A percentile compares a stretch with the other conserved stretches of the same genome.
Conservation (phyloP, 2,113 vertebrate species). For the Patagioenas fasciata region DNA sequence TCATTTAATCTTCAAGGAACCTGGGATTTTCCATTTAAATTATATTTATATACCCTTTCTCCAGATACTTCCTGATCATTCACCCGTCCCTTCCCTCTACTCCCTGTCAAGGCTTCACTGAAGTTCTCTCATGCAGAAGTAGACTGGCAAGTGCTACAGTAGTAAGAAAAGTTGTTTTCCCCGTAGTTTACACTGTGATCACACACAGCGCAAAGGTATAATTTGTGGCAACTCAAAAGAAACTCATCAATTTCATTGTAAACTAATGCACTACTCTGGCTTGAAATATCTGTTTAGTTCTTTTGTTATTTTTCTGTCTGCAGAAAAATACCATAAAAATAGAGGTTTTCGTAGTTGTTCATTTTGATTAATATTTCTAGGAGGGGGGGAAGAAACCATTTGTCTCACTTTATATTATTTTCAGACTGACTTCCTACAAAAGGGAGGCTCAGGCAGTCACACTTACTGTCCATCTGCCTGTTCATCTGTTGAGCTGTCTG, state of each 20-base stretch:
- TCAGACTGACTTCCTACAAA: not conserved
- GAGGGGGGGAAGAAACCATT: not conserved
- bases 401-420: not conserved
- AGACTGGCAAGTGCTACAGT: not conserved
- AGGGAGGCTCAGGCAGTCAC: not conserved
- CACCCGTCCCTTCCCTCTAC: not conserved
- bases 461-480: constrained; percentile 5
- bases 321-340: not conserved
- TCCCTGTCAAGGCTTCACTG: not conserved
- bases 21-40: not conserved
- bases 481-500: constrained; percentile 14
- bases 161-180: not conserved
- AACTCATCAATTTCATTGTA: not conserved
- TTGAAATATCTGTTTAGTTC: not conserved
- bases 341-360: not conserved
- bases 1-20: not conserved
- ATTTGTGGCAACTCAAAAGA: not conserved
- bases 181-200: not conserved
- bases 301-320: not conserved
- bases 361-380: not conserved
- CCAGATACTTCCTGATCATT: not conserved
- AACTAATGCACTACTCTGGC: not conserved
- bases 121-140: not conserved
- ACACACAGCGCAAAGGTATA: not conserved
- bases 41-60: not conserved